Conservation (phyloP, 2,113 vertebrate genomes). For the Chloropsis hardwickii region DNA sequence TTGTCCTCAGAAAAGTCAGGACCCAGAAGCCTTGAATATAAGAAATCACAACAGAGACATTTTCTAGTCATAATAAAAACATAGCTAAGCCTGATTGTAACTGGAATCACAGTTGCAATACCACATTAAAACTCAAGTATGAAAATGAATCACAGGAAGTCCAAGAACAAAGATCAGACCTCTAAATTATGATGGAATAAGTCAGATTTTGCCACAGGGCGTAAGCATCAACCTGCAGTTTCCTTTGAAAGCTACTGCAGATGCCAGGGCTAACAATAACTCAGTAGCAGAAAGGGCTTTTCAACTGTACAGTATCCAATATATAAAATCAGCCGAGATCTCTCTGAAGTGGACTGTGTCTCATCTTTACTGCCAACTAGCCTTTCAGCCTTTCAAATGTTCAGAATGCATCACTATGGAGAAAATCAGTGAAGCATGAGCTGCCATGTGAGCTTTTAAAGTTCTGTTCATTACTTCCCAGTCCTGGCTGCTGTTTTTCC, state of each 20-base stretch:
- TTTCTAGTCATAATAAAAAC: background rate
- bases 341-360: conserved; percentile 8
- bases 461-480: background rate
- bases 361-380: conserved; percentile 20
- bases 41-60: background rate
- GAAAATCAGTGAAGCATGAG: background rate
- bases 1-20: background rate
- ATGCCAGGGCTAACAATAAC: background rate
- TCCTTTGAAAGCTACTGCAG: background rate
- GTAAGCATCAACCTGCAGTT: background rate
- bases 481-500: background rate
- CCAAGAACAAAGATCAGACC: background rate
- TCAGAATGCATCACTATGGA: background rate
- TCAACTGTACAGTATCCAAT: background rate
- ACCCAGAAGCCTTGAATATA: background rate
- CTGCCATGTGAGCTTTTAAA: background rate
- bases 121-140: background rate
- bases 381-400: background rate
- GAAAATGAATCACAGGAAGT: background rate
- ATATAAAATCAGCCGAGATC: background rate
- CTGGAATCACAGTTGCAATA: background rate
- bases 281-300: background rate
- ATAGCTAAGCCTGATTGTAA: background rate
- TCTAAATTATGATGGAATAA: conserved; percentile 8
- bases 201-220: background rate